A percentile compares a stretch with the other conserved stretches of the same genome.
Evolutionary conservation across 2,113 vertebrate genomes (phyloP).

Genomic region (Vidua chalybeata): DNA sequence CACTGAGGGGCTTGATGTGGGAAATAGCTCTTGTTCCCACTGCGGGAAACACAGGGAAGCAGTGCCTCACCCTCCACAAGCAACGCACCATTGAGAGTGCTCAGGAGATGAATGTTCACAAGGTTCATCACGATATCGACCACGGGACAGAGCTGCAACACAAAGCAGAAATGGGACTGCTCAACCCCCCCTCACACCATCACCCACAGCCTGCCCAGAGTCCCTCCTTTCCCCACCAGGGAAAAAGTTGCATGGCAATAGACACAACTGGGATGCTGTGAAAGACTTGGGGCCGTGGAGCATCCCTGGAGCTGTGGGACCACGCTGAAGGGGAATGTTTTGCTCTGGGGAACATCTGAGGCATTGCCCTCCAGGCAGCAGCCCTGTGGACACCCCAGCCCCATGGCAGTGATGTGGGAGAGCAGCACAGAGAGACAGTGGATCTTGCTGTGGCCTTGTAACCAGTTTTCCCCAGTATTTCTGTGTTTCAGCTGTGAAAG

Average conservation of each 20-base stretch:
- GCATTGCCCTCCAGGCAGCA: rapidly evolving
- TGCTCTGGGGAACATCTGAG: background rate
- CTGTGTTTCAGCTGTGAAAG: background rate
- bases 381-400: background rate
- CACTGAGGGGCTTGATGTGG: rapidly evolving
- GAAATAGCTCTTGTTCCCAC: background rate
- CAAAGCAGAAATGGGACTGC: rapidly evolving
- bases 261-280: background rate
- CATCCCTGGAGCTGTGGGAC: background rate
- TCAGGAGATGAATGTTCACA: background rate
- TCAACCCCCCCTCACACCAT: background rate
- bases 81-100: conserved; percentile 22
- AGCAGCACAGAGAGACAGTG: rapidly evolving
- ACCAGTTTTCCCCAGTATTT: background rate
- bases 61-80: background rate
- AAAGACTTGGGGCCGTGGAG: background rate
- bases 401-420: background rate
- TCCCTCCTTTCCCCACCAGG: background rate
- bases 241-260: rapidly evolving
- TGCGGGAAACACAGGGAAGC: rapidly evolving
- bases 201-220: background rate
- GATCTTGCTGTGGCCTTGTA: background rate
- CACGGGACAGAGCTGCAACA: conserved; percentile 21
- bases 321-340: background rate
- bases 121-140: background rate